Evolutionary conservation across 2,113 vertebrate species (phyloP), one percentile per base, ranked within the genome.

Genomic region (Lepisosteus oculatus): DNA sequence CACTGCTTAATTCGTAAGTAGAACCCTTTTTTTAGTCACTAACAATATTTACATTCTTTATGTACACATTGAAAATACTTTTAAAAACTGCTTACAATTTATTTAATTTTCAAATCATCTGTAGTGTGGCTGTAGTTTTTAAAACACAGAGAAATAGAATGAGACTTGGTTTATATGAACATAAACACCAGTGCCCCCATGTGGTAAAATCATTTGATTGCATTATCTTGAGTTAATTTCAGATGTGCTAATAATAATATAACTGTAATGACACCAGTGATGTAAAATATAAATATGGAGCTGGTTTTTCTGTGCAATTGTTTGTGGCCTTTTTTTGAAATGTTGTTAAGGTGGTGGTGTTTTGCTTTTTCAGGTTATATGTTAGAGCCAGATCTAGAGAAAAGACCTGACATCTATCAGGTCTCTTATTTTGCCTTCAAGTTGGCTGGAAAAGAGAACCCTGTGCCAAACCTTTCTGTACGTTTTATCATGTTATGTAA

Each of bases 1-100:
- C 97, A 98, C 87, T 95, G 95, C 77, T 90, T 99, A 85, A 97
- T 99, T 80, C 89, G 97, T 99, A 89, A 96, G 97, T 97, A 29
- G 17, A 43, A 9, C 4, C 13, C 15, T 11, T 45, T 9, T 59
- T 73, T 12, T 45, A 54, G 15, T 51, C 41, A n/a, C 41, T 17
- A 7, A 5, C 29, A 3, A 64, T 8, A 7, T 11, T 17, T 3
- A 4, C 8, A 42, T 41, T 42, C 17, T 64, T 17, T 42, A n/a
- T 44, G 3, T n/a, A 67, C 4, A 54, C 43, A 47, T 67, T n/a
- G 1, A 2, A 29, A 29, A 29, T 2, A 29, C 29, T 29, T 29
- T 29, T 29, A 29, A 29, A 29, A 29, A 3, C 43, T 17, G 7
- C 29, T 7, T 55, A 2, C 42, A 6, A 8, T 47, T 17, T 56